Evolutionary conservation across 1,140 invertebrate species (phyloP).

Genomic region (Drosophila rufa): DNA sequence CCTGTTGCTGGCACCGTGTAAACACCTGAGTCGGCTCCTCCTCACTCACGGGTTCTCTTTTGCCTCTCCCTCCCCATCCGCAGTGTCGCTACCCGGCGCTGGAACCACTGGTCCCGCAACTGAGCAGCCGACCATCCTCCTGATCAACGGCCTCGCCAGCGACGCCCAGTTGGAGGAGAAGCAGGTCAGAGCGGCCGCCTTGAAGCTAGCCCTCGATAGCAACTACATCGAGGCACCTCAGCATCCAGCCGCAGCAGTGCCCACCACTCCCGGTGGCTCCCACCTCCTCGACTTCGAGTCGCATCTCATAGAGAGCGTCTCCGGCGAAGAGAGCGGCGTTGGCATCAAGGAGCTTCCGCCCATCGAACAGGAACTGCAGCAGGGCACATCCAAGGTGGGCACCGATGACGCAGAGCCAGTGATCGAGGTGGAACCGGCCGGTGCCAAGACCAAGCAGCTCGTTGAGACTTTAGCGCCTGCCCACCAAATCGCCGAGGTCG

Average conservation of each 20-base stretch:
- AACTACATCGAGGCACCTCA: conserved; percentile 33
- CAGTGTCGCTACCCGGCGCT: conserved; percentile 84
- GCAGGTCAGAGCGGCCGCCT: conserved; percentile 35
- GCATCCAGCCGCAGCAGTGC: conserved; percentile 33
- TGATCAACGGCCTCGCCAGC: conserved; percentile 74
- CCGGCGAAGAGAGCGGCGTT: conserved; percentile 61
- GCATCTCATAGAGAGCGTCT: conserved; percentile 79
- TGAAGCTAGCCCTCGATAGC: conserved; percentile 60
- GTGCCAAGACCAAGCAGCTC: conserved; percentile 64
- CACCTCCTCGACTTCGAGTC: conserved; percentile 81
- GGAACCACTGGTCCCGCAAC: conserved; percentile 58
- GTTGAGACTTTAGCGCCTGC: conserved; percentile 60
- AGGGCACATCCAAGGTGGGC: conserved; percentile 74
- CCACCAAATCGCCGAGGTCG: conserved; percentile 71
- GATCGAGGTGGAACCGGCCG: conserved; percentile 79
- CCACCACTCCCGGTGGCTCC: conserved; percentile 66
- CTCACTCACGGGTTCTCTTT: conserved; percentile 12
- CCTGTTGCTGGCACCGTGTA: conserved; percentile 60
- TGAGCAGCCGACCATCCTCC: conserved; percentile 80
- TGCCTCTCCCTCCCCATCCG: neutral
- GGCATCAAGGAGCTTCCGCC: conserved; percentile 79
- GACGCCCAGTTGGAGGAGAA: conserved; percentile 57
- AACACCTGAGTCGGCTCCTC: conserved; percentile 35
- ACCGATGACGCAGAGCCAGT: conserved; percentile 59
- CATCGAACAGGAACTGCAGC: conserved; percentile 71